Base-by-base conservation (phyloP, 2,797 vertebrate species). In the Falco biarmicus region DNA sequence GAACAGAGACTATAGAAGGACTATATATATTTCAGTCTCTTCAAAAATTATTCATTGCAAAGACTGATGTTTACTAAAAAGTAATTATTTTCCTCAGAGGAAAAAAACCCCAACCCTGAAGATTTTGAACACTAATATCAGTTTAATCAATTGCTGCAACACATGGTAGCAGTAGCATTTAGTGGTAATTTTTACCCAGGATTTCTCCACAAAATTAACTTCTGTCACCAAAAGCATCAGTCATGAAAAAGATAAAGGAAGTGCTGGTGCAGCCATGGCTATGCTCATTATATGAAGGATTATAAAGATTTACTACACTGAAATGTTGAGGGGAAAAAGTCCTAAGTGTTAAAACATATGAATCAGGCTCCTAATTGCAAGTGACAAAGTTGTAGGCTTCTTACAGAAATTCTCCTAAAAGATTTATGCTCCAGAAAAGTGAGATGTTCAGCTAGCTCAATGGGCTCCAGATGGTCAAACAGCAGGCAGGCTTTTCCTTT, bases 371-470 rank as follows among this genome's bases (percentile, higher is more conserved):
- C 17, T 87, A 80, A 88, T 20, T 60, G 41, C 24, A 89, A 84
- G 13, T 89, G 96, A 94, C 93, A 96, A 93, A 96, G 76, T 9
- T 66, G 61, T 86, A 91, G 57, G 54, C 83, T 97, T 95, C 98
- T 95, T 98, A 99, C 99, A 84, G 99, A 99, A 97, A 99, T 99
- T 97, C 99, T 99, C 94, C 99, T 98, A 75, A 99, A 99, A 85
- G 99, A 99, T 98, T 99, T 99, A 98, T 99, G 99, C 96, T 99
- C 99, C 95, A 99, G 98, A 98, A 99, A 99, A 96, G 99, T 99
- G 94, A 99, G 99, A 96, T 99, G 99, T 96, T 99, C 99, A 1
- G 99, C 99, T 97, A 99, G 98, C 95, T 99, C 99, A 94, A 99
- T 98, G 63, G 99, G 99, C 96, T 99, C 99, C 98, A 99, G 98